Evolutionary conservation across 2,113 vertebrate genomes (phyloP), one percentile per base, ranked within the genome.

Genomic region (Pygoscelis adeliae): DNA sequence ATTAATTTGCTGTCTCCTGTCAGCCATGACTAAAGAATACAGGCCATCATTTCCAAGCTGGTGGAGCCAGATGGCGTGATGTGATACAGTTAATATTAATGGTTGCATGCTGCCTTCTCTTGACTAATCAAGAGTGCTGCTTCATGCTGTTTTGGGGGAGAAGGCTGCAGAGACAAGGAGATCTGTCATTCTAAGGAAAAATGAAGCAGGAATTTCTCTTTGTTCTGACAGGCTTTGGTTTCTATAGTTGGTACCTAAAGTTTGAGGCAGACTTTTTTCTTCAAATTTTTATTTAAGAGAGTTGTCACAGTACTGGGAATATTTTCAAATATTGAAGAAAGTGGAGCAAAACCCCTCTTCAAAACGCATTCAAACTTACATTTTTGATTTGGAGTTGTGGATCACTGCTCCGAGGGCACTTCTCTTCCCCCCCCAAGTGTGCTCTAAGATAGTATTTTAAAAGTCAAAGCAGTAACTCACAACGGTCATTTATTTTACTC

Each of bases 21-120:
- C 72, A 92, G 67, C 70, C 1, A 0, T 20, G 32, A 79, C 66
- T 63, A 42, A 77, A 80, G 42, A 62, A 52, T 80, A 69, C 44
- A 89, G 76, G 42, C 25, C 55, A 56, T 61, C 52, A 56, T 84
- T 61, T 23, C 86, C 89, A 87, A 50, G 69, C 77, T 93, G 76
- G 18, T 69, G 65, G 38, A 87, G 72, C 29, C 92, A 97, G 90
- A 74, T 20, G 67, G 74, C 67, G 38, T 14, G 76, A 92, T 74
- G 88, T 20, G 61, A 34, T 59, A 27, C 61, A 83, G 80, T 52
- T 56, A 59, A 73, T 78, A 92, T 55, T 47, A 71, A 82, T 61
- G 77, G 52, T 38, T 72, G 67, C 14, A 29, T 18, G 56, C 87
- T 97, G 94, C 92, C 77, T 95, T 79, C 83, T 92, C 83, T n/a